A percentile compares a stretch with the other conserved stretches of the same genome.
These are phyloP conservation scores for Alentia gelatinosa DNA, from an alignment of 2,888 invertebrate genomes.

Conservation along the genomic window DNA sequence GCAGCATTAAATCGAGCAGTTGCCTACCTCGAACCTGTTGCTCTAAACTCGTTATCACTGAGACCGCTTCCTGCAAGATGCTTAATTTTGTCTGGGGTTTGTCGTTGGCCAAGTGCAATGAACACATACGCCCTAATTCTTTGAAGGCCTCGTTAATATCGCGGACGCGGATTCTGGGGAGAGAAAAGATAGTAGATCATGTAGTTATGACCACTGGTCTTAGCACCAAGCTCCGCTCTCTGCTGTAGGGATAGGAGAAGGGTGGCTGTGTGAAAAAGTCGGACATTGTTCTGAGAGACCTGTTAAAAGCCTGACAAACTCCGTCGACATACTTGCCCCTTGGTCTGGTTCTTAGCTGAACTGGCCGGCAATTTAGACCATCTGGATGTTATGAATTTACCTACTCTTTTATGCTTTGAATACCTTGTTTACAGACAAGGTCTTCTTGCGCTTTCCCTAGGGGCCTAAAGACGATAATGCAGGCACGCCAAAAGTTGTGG, in stretches of 20 bases:
- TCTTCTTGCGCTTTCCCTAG: too few relatives aligned
- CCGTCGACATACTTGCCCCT: neutral
- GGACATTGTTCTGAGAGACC: conserved; percentile 23
- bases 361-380: neutral
- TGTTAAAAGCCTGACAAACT: neutral
- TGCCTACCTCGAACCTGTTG: conserved; percentile 95
- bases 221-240: conserved; percentile 27
- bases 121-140: conserved; percentile 98
- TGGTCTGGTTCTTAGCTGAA: neutral
- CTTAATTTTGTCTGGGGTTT: conserved; percentile 99
- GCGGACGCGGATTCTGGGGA: conserved; percentile 94
- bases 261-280: neutral
- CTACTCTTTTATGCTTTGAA: neutral
- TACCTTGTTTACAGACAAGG: too few relatives aligned
- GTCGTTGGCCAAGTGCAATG: conserved; percentile 97
- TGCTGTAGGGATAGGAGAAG: neutral
- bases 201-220: conserved; percentile 28
- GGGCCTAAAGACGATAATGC: neutral
- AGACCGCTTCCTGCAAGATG: conserved; percentile 98
- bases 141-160: conserved; percentile 99
- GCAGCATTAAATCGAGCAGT: conserved; percentile 40
- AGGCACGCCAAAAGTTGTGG: neutral
- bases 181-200: conserved; percentile 47
- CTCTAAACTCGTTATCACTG: conserved; percentile 98
- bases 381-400: neutral